phyloP scores from a whole-genome alignment of 2,113 vertebrate genomes.

The Anhinga rufa region DNA sequence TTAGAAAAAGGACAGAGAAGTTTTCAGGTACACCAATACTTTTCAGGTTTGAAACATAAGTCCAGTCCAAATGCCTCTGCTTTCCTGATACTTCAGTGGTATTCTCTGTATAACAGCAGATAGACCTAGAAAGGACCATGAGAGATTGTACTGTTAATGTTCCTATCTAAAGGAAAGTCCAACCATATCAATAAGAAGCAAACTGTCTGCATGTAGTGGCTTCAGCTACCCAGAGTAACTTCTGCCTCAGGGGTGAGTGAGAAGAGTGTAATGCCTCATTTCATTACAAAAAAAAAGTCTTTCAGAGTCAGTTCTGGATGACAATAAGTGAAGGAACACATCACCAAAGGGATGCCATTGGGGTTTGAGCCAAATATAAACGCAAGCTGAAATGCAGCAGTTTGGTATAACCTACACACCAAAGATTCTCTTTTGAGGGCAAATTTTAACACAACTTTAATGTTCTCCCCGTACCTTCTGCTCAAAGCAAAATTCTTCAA shows the following conservation, averaged over 20 bases:
- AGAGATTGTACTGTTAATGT: neutral
- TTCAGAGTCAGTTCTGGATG: neutral
- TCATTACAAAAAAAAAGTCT: neutral
- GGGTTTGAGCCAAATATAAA: neutral
- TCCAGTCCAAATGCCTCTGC: neutral
- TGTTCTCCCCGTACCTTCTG: neutral
- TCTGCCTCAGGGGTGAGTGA: neutral
- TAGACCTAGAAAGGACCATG: neutral
- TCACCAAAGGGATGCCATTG: neutral
- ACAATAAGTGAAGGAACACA: neutral
- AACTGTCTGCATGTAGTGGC: neutral
- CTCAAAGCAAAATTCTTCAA: neutral
- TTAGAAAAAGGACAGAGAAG: neutral
- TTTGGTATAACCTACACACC: neutral
- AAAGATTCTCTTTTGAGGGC: neutral
- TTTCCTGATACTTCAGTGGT: neutral
- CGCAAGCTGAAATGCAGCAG: neutral
- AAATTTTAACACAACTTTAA: neutral
- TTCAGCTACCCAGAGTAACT: neutral
- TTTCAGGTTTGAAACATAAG: neutral
- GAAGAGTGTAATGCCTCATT: neutral
- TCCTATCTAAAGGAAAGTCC: neutral
- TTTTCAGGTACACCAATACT: neutral
- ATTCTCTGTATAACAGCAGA: neutral
- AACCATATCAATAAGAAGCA: rapidly evolving